A percentile compares a stretch with the other conserved stretches of the same genome.
phyloP scores from a whole-genome alignment of 2,888 invertebrate genomes.

The Lottia gigantea region DNA sequence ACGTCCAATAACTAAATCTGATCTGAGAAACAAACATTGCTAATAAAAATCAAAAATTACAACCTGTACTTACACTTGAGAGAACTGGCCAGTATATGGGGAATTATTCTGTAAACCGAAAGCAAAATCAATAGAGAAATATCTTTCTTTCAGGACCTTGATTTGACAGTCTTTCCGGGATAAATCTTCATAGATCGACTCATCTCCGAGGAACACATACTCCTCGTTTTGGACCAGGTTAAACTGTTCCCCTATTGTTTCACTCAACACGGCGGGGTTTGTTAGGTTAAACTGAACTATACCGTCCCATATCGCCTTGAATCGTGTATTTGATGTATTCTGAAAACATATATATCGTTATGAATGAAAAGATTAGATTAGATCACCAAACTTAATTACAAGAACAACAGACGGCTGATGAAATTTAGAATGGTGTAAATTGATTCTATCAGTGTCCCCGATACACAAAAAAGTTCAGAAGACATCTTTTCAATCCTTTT shows the following conservation, averaged over 20 bases:
- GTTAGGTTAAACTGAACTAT: not conserved
- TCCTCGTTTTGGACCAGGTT: not conserved
- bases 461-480: too few species aligned
- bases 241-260: not conserved
- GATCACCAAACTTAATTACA: too few species aligned
- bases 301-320: not conserved
- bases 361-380: too few species aligned
- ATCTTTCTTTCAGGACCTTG: not conserved
- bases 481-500: too few species aligned
- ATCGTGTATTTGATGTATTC: not conserved
- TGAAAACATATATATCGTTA: not conserved
- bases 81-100: not conserved
- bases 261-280: not conserved
- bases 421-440: too few species aligned
- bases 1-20: too few species aligned
- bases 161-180: not conserved
- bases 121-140: constrained; percentile 1
- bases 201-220: not conserved
- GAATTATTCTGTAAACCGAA: constrained; percentile 7
- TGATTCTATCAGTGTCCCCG: too few species aligned
- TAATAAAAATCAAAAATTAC: not conserved
- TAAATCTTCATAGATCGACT: not conserved
- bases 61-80: not conserved
- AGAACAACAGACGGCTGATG: too few species aligned
- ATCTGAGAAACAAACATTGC: not conserved